A percentile compares a stretch with the other conserved stretches of the same genome.
These are phyloP conservation scores for Ricordea florida DNA, from an alignment of 92 coral and sea anemone genomes.

Conservation along the genomic window DNA sequence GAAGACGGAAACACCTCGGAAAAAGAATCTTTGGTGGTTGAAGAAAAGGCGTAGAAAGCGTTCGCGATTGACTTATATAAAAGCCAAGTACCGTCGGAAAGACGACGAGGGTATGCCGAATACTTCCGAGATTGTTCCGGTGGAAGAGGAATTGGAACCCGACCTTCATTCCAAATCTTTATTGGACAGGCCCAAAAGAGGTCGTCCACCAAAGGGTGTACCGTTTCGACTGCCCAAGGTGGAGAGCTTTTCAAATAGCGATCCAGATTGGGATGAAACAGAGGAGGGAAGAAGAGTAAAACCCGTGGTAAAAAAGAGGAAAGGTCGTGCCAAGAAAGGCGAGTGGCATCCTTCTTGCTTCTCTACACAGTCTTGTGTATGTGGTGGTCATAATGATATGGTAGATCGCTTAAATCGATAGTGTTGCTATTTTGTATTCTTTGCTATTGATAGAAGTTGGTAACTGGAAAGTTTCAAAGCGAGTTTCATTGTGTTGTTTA, in stretches of 20 bases:
- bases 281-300: conserved; percentile 71
- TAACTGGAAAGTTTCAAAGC: too few species aligned
- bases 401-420: too few species aligned
- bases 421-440: too few species aligned
- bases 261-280: conserved; percentile 87
- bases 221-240: conserved; percentile 6
- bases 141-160: conserved; percentile 52
- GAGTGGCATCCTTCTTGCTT: too few species aligned
- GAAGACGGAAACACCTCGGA: conserved; percentile 56
- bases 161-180: conserved; percentile 22
- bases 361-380: too few species aligned
- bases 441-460: too few species aligned
- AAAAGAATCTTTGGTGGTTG: conserved; percentile 77
- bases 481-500: too few species aligned
- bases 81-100: conserved; percentile 79
- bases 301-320: conserved; percentile 48
- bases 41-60: conserved; percentile 82
- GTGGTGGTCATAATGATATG: too few species aligned
- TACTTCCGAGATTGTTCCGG: conserved; percentile 42
- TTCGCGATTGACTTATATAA: conserved; percentile 80
- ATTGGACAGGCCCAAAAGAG: conserved; percentile 78
- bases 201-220: conserved; percentile 72
- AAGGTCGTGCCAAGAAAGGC: conserved; percentile 43
- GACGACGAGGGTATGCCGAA: conserved; percentile 75
- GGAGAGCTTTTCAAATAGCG: conserved; percentile 38